Conservation (phyloP, 2,888 invertebrate species). For the Protophormia terraenovae region DNA sequence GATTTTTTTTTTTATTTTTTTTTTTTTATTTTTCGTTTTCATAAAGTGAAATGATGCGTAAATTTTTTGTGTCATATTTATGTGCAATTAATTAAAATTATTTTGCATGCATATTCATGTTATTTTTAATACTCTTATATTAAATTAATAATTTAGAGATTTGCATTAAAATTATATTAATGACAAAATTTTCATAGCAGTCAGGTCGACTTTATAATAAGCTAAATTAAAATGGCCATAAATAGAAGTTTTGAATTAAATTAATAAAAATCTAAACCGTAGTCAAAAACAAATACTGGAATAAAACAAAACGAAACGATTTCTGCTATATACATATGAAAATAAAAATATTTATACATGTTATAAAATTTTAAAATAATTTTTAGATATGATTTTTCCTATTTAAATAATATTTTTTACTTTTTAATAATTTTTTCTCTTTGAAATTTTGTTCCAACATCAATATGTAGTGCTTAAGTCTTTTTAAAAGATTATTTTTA, state of each 20-base stretch:
- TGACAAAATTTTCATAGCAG: not conserved
- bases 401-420: no score
- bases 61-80: conserved; percentile 67
- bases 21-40: no score
- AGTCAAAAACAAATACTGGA: no score
- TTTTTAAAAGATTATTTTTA: not conserved
- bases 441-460: not conserved
- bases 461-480: not conserved
- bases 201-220: not conserved
- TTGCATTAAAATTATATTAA: conserved; percentile 4
- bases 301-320: no score
- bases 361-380: no score
- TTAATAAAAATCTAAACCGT: no score
- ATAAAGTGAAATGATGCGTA: conserved; percentile 64
- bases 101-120: conserved; percentile 49
- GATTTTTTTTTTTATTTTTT: not conserved
- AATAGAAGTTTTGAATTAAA: no score
- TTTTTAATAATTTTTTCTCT: no score
- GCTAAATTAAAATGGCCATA: not conserved
- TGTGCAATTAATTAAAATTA: conserved; percentile 65
- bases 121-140: conserved; percentile 55
- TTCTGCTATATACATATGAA: no score
- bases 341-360: no score
- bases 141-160: conserved; percentile 36
- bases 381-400: no score